phyloP scores from a whole-genome alignment of 1,140 invertebrate genomes.

The Rhopalosiphum padi region DNA sequence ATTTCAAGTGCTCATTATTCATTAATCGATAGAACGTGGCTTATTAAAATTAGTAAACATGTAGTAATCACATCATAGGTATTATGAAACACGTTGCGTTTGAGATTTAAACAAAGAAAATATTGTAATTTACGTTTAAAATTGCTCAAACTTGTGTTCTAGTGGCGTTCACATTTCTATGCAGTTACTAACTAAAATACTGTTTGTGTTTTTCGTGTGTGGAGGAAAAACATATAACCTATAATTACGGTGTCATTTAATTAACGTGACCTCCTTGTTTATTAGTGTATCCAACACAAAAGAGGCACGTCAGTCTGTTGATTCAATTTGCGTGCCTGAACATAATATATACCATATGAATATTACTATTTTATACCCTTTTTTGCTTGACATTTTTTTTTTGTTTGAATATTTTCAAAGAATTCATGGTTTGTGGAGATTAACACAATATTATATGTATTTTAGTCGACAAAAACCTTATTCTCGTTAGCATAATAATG shows the following conservation, averaged over 20 bases:
- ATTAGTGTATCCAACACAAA: slow-evolving; percentile 22
- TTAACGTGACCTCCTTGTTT: slow-evolving; percentile 30
- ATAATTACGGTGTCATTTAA: slow-evolving; percentile 40
- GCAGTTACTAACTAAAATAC: background rate
- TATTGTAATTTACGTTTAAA: background rate
- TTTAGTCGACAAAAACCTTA: background rate
- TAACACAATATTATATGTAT: slow-evolving; percentile 12
- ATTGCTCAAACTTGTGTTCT: background rate
- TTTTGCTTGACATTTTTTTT: background rate
- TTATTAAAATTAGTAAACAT: background rate
- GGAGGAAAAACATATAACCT: slow-evolving; percentile 11
- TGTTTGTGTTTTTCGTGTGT: background rate
- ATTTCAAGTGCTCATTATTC: background rate
- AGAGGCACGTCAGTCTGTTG: slow-evolving; percentile 41
- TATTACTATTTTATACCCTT: slow-evolving; percentile 23
- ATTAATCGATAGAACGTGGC: background rate
- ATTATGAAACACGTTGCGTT: background rate
- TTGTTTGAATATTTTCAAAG: slow-evolving; percentile 11
- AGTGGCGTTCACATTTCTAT: background rate
- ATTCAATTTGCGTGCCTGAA: slow-evolving; percentile 32
- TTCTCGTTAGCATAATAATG: background rate
- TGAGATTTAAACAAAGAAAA: background rate
- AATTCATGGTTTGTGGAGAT: slow-evolving; percentile 14
- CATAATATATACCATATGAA: slow-evolving; percentile 3
- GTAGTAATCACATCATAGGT: background rate